phyloP scores from a whole-genome alignment of 2,888 invertebrate species.

The Parnassius orleans region DNA sequence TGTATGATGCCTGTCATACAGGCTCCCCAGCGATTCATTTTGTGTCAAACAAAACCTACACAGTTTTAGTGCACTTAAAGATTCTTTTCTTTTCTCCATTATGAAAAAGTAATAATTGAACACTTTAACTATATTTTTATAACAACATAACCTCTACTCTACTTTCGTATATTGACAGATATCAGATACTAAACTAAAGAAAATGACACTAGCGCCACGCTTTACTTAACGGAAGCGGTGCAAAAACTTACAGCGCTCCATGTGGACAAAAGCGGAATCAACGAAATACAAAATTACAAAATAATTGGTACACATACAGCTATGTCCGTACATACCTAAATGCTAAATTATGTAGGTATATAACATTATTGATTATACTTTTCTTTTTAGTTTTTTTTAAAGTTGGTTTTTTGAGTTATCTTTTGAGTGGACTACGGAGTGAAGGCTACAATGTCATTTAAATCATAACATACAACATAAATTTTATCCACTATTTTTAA shows the following conservation, averaged over 20 bases:
- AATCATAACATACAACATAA: too few species aligned
- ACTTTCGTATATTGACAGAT: conserved; percentile 32
- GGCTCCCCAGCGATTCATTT: conserved; percentile 82
- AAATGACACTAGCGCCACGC: conserved; percentile 48
- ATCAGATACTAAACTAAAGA: conserved; percentile 28
- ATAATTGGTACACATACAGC: too few species aligned
- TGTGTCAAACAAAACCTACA: conserved; percentile 88
- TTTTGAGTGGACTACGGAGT: too few species aligned
- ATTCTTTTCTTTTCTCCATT: conserved; percentile 83
- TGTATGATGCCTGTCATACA: conserved; percentile 82
- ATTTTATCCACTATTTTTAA: too few species aligned
- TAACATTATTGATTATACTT: too few species aligned
- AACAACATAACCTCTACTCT: conserved; percentile 55
- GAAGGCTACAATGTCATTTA: too few species aligned
- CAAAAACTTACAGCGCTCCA: conserved; percentile 35
- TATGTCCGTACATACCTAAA: too few species aligned
- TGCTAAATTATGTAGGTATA: too few species aligned
- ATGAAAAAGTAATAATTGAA: conserved; percentile 36
- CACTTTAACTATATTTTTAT: conserved; percentile 33
- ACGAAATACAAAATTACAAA: not conserved
- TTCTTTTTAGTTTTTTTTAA: too few species aligned
- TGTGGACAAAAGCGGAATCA: conserved; percentile 35
- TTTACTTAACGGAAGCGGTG: conserved; percentile 31
- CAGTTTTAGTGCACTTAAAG: conserved; percentile 82
- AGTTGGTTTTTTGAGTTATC: too few species aligned